Conservation (phyloP, 2,797 vertebrate species). For the Acanthurus leucopareius region DNA sequence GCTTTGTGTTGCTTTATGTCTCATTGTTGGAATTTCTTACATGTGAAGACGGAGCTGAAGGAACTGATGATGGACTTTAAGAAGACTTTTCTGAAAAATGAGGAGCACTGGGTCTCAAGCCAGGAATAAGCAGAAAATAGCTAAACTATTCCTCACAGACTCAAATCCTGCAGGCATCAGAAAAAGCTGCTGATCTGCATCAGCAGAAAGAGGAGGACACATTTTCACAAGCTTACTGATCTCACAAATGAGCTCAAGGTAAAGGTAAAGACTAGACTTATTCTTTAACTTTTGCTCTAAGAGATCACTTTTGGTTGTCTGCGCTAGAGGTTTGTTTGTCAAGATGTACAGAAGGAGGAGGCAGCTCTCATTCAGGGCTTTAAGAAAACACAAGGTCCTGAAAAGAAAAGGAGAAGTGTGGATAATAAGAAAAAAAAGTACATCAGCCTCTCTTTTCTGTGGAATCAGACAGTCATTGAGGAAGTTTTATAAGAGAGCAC, state of each 20-base stretch:
- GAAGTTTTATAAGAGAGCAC: too few relatives aligned
- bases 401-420: too few relatives aligned
- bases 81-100: background rate
- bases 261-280: too few relatives aligned
- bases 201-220: background rate
- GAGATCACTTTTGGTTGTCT: background rate
- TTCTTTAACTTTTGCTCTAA: too few relatives aligned
- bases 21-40: background rate
- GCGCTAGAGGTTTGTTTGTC: background rate
- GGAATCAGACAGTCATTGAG: background rate
- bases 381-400: background rate
- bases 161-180: background rate
- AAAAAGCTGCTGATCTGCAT: background rate
- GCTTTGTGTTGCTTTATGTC: background rate
- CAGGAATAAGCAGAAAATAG: slow-evolving; percentile 1
- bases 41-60: background rate
- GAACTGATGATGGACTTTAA: background rate
- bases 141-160: background rate
- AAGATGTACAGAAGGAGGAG: background rate
- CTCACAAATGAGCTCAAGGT: too few relatives aligned
- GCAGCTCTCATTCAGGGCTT: background rate
- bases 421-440: too few relatives aligned
- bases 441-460: background rate
- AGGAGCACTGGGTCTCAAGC: background rate
- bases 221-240: too few relatives aligned